Base-by-base conservation (phyloP, 2,888 invertebrate genomes). In the Rhagonycha fulva region DNA sequence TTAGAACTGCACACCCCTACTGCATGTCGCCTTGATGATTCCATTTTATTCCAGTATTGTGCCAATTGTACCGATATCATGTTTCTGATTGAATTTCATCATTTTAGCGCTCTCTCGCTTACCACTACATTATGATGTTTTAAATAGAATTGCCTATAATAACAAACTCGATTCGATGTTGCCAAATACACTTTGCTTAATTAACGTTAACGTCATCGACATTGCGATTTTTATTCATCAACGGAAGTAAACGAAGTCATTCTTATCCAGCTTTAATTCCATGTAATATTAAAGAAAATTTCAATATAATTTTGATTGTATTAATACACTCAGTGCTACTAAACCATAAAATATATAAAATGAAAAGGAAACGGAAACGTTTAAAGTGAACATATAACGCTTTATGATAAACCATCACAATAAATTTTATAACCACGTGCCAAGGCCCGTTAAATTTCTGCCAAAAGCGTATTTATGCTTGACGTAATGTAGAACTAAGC, bases 1-100 rank as follows among this genome's bases (percentile, higher is more conserved):
- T 83, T 78, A 79, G 78, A 80, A 78, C 78, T 72, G 79, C 82
- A 82, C 81, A 76, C 80, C 81, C 81, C 79, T 77, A 76, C 77
- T 78, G 78, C 78, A 75, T 78, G 81, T 81, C 79, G 79, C 78
- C 79, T 77, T 79, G 80, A 82, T 82, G 82, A 81, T 83, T 81
- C 82, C 73, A 82, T 83, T 82, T 80, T 79, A 73, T 30, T 75
- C 72, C 66, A 75, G 80, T 80, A 83, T 83, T 82, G 84, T 81
- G 79, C 80, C 83, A 84, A 84, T 84, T 84, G 82, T 81, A 80
- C 82, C 81, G 84, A 83, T 84, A 84, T 83, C 83, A 81, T 80
- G 80, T 83, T 77, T 82, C 82, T 82, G 84, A 84, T 84, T 83
- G 83, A 82, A 83, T 83, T 75, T 75, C 68, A 30, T 68, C 61